Conservation (phyloP, 2,113 vertebrate species). For the Thryonomys swinderianus region DNA sequence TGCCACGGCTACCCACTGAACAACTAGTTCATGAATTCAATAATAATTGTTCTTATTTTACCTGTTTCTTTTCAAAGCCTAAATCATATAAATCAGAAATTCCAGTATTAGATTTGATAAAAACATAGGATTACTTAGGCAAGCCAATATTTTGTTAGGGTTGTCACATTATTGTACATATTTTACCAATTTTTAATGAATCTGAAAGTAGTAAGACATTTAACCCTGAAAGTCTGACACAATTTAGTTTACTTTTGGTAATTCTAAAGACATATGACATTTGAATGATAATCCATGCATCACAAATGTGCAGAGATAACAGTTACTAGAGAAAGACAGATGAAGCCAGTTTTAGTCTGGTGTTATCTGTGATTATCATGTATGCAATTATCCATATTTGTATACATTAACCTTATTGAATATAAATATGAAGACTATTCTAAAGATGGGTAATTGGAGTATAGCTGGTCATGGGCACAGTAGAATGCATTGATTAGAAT, state of each 20-base stretch:
- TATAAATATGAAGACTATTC: constrained; percentile 39
- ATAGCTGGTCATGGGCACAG: not conserved
- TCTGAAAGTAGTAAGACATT: constrained; percentile 19
- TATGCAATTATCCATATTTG: not conserved
- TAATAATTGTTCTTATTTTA: not conserved
- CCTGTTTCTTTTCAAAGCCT: not conserved
- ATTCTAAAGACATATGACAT: constrained; percentile 44
- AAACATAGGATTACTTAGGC: not conserved
- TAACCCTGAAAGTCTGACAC: constrained; percentile 5
- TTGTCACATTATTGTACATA: not conserved
- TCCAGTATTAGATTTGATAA: not conserved
- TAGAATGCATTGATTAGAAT: not conserved
- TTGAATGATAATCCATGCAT: constrained; percentile 11
- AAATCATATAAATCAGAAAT: not conserved
- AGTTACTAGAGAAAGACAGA: constrained; percentile 41
- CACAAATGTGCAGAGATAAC: constrained; percentile 1
- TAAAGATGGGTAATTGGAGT: not conserved
- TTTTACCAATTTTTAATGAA: constrained; percentile 27
- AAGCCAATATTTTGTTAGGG: constrained; percentile 27
- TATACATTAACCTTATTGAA: constrained; percentile 29
- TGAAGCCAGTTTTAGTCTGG: constrained; percentile 53
- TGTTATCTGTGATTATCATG: not conserved
- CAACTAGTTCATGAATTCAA: not conserved
- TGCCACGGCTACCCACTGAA: not conserved
- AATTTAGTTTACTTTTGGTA: constrained; percentile 37